Conservation (phyloP, 1,140 invertebrate species). For the Macrocentrus cingulum region DNA sequence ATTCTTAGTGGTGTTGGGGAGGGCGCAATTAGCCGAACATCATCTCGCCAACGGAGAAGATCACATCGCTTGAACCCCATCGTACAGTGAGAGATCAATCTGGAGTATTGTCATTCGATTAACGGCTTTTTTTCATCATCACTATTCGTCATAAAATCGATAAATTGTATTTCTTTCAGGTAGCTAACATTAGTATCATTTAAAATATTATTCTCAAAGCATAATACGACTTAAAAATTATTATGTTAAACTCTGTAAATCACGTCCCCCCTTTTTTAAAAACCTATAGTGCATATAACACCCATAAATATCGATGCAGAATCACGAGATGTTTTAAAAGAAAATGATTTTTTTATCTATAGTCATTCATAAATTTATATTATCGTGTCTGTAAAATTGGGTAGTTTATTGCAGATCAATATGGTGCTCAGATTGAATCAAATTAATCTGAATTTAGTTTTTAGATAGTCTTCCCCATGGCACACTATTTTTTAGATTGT, state of each 20-base stretch:
- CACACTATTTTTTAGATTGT: too few species aligned
- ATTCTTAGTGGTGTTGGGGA: conserved; percentile 57
- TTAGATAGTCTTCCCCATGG: too few species aligned
- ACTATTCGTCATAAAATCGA: background rate
- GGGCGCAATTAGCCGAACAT: conserved; percentile 43
- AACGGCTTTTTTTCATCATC: conserved; percentile 14
- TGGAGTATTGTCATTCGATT: background rate
- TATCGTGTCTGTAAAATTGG: too few species aligned
- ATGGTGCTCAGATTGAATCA: too few species aligned
- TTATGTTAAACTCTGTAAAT: background rate
- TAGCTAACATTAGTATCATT: conserved; percentile 4
- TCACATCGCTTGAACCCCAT: conserved; percentile 54
- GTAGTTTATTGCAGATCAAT: too few species aligned
- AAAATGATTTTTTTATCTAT: too few species aligned
- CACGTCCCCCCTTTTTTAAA: too few species aligned
- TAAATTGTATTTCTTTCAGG: background rate
- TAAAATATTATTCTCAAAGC: background rate
- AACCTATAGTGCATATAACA: background rate
- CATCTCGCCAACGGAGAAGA: conserved; percentile 50
- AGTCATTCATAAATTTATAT: too few species aligned
- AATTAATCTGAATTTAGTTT: too few species aligned
- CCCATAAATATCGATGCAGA: too few species aligned
- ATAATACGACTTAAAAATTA: conserved; percentile 3
- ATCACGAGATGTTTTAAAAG: too few species aligned
- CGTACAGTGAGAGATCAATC: conserved; percentile 43